Evolutionary conservation across 2,888 invertebrate species (phyloP).

Genomic region (Rhogogaster chlorosoma): DNA sequence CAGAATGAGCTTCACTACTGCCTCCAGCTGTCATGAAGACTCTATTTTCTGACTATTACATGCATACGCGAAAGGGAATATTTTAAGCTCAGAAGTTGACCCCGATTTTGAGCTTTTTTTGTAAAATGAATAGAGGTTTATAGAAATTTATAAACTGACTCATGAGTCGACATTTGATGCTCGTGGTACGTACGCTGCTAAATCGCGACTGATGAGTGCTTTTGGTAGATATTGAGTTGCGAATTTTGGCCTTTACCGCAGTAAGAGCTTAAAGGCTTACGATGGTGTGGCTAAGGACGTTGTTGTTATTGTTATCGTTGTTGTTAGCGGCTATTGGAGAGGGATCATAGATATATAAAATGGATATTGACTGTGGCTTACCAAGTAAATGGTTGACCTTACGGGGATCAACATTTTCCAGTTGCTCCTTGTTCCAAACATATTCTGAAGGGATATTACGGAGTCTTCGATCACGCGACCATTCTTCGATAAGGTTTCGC

Average conservation of each 20-base stretch:
- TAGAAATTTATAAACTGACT: background rate
- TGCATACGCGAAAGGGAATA: background rate
- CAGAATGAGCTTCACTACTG: conserved; percentile 21
- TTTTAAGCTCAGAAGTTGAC: background rate
- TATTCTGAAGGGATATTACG: conserved; percentile 85
- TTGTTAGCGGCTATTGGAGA: background rate
- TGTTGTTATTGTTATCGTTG: background rate
- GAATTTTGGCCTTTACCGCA: background rate
- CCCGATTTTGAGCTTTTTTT: background rate
- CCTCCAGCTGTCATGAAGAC: background rate
- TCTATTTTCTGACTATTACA: background rate
- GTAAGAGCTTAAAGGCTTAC: background rate
- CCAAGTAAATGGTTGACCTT: conserved; percentile 87
- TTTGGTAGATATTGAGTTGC: background rate
- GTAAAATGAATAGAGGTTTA: background rate
- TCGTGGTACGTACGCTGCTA: background rate
- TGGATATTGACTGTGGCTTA: conserved; percentile 75
- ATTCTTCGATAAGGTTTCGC: conserved; percentile 89
- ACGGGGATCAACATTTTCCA: conserved; percentile 85
- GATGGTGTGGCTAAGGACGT: background rate
- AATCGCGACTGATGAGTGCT: background rate
- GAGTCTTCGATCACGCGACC: conserved; percentile 87
- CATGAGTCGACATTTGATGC: background rate
- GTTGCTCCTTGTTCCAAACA: conserved; percentile 86
- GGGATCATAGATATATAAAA: background rate